Conservation (phyloP, 1,140 invertebrate genomes). For the Drosophila lacertosa region DNA sequence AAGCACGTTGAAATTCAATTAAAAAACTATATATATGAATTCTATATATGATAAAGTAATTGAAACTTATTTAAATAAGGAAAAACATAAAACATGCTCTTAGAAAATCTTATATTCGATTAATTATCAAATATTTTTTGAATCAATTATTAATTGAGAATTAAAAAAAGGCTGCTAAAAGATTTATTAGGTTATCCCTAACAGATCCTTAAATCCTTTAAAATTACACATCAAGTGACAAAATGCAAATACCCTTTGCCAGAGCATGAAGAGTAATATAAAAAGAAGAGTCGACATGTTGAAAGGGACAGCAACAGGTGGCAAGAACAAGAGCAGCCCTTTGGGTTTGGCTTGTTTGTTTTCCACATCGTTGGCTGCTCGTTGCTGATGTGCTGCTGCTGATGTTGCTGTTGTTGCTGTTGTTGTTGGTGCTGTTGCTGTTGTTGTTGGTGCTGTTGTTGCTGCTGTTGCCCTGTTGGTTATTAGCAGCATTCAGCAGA, state of each 20-base stretch:
- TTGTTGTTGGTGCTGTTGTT: conserved; percentile 30
- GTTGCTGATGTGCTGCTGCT: conserved; percentile 25
- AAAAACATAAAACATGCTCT: no score
- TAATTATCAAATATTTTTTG: no score
- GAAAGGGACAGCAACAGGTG: conserved; percentile 53
- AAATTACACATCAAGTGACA: neutral
- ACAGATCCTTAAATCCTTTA: no score
- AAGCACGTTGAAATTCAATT: no score
- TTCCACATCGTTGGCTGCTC: conserved; percentile 30
- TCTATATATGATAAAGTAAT: no score
- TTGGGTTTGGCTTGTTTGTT: conserved; percentile 50
- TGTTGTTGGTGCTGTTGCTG: conserved; percentile 34
- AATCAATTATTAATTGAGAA: no score
- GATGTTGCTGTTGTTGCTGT: conserved; percentile 28
- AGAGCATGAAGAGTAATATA: neutral
- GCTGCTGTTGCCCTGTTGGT: conserved; percentile 44
- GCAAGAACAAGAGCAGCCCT: conserved; percentile 45
- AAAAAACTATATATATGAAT: no score
- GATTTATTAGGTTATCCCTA: no score
- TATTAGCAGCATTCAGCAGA: conserved; percentile 66
- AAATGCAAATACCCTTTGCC: neutral
- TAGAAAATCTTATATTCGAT: no score
- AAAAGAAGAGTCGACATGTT: conserved; percentile 8
- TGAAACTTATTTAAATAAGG: no score
- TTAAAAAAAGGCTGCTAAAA: no score